Percentiles rank a stretch among this genome's conserved stretches.
phyloP scores from a whole-genome alignment of 2,113 vertebrate genomes.

The Spea multiplicata region DNA sequence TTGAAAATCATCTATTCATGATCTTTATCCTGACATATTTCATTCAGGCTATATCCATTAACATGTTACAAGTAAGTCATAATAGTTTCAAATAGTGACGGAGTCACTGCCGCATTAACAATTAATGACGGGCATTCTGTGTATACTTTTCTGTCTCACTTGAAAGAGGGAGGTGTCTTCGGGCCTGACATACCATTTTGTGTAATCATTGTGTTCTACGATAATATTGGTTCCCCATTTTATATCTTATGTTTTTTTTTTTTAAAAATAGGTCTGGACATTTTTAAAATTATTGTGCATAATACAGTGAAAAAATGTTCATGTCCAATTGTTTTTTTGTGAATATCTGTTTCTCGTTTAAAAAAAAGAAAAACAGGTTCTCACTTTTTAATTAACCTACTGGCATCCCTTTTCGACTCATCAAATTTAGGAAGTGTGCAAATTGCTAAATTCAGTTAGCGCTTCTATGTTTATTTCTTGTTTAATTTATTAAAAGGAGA shows the following conservation, averaged over 20 bases:
- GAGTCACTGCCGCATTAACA: slow-evolving; percentile 25
- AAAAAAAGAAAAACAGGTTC: slow-evolving; percentile 14
- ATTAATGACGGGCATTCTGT: background rate
- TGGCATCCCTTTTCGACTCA: slow-evolving; percentile 31
- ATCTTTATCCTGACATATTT: slow-evolving; percentile 52
- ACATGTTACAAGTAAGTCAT: slow-evolving; percentile 49
- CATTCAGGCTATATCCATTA: slow-evolving; percentile 34
- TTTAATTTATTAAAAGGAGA: too few species aligned
- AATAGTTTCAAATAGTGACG: background rate
- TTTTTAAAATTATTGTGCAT: slow-evolving; percentile 12
- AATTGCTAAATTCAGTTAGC: too few species aligned
- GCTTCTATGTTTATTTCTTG: too few species aligned
- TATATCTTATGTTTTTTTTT: background rate
- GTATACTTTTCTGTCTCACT: slow-evolving; percentile 13
- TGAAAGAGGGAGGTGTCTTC: background rate
- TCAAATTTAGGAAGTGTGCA: slow-evolving; percentile 23
- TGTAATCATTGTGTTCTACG: slow-evolving; percentile 5
- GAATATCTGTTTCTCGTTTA: slow-evolving; percentile 26
- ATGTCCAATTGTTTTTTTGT: slow-evolving; percentile 19
- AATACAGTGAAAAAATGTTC: slow-evolving; percentile 33
- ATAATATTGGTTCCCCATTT: background rate
- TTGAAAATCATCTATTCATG: slow-evolving; percentile 37
- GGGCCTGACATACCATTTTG: slow-evolving; percentile 26
- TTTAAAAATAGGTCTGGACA: slow-evolving; percentile 13
- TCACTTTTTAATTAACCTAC: slow-evolving; percentile 43